These are phyloP conservation scores for Sakesphorus luctuosus DNA, from an alignment of 2,113 vertebrate genomes.

Conservation along the genomic window DNA sequence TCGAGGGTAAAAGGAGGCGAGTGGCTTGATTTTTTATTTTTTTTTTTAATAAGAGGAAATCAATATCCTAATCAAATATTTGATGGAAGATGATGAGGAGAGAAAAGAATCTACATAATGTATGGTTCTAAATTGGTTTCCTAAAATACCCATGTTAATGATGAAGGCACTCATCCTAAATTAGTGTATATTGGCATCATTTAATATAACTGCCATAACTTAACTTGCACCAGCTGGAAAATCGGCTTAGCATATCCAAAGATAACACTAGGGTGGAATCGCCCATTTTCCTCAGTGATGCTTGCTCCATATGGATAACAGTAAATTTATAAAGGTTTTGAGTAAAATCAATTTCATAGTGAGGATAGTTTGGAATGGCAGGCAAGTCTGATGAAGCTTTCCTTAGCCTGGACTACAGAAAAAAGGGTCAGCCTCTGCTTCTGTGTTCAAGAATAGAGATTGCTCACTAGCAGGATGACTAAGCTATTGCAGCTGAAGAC, in stretches of 20 bases:
- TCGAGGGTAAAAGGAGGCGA: conserved; percentile 51
- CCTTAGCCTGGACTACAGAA: background rate
- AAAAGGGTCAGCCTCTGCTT: background rate
- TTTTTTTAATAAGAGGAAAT: conserved; percentile 51
- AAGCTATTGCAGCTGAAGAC: background rate
- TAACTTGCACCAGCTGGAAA: conserved; percentile 57
- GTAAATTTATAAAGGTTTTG: background rate
- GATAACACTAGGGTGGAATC: conserved; percentile 15
- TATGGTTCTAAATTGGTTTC: conserved; percentile 49
- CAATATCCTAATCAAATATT: conserved; percentile 50
- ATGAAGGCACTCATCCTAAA: conserved; percentile 50
- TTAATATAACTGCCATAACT: conserved; percentile 60
- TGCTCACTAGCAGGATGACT: background rate
- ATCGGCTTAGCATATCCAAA: conserved; percentile 30
- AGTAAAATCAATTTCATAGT: background rate
- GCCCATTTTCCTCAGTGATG: conserved; percentile 18
- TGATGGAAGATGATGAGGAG: conserved; percentile 20
- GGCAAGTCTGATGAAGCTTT: background rate
- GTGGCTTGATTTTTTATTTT: conserved; percentile 16
- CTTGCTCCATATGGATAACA: background rate
- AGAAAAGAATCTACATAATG: conserved; percentile 44
- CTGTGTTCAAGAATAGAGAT: background rate
- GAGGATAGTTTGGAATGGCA: background rate
- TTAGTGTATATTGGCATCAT: conserved; percentile 55
- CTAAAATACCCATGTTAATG: conserved; percentile 56